A percentile compares a stretch with the other conserved stretches of the same genome.
Conservation (phyloP, 2,888 invertebrate species). For the Torymus tubicola region DNA sequence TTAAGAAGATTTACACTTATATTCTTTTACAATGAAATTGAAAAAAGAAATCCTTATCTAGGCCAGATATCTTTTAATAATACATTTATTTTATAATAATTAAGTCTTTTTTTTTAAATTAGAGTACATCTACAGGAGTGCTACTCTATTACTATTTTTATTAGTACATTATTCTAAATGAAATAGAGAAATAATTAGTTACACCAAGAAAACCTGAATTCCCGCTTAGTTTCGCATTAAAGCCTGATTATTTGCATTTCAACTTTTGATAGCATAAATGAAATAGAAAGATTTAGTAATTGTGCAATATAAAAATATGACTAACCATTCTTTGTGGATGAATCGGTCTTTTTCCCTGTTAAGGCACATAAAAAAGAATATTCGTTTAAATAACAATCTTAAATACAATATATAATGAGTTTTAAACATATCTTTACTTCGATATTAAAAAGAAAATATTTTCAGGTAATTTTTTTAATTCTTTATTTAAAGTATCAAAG, state of each 20-base stretch:
- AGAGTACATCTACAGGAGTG: neutral
- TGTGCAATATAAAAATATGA: conserved; percentile 54
- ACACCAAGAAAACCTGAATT: conserved; percentile 41
- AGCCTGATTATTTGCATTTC: conserved; percentile 47
- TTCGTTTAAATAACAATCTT: conserved; percentile 15
- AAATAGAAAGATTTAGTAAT: conserved; percentile 38
- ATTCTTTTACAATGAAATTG: too few relatives aligned
- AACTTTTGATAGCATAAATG: conserved; percentile 30
- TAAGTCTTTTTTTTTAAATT: neutral
- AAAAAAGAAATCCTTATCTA: too few relatives aligned
- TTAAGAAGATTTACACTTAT: too few relatives aligned
- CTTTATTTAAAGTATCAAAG: too few relatives aligned
- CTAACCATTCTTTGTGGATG: conserved; percentile 61
- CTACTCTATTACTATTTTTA: neutral
- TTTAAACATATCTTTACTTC: too few relatives aligned
- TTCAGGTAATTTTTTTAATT: too few relatives aligned
- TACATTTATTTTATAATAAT: neutral
- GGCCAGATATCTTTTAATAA: too few relatives aligned
- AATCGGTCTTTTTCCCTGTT: conserved; percentile 56
- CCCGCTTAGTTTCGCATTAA: conserved; percentile 34
- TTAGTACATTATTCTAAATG: conserved; percentile 12
- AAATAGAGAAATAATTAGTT: conserved; percentile 6
- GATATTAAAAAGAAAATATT: too few relatives aligned
- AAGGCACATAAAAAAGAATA: conserved; percentile 43
- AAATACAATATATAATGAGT: neutral